Evolutionary conservation across 1,140 invertebrate species (phyloP).

Genomic region (Drosophila chauvacae): DNA sequence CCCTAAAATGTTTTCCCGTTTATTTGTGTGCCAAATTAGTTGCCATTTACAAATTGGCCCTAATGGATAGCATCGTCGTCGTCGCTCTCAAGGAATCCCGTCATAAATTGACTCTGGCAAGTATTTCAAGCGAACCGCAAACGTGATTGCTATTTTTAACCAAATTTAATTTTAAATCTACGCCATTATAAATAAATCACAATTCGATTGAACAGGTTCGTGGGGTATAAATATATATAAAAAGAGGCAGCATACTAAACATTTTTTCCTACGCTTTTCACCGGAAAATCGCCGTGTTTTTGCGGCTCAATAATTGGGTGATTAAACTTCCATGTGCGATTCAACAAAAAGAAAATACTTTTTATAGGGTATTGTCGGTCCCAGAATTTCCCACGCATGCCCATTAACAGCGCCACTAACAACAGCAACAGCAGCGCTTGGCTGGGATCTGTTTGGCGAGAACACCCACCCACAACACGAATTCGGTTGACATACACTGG

Average conservation of each 20-base stretch:
- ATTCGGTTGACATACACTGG: constrained; percentile 14
- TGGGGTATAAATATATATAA: constrained; percentile 5
- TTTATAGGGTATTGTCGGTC: constrained; percentile 39
- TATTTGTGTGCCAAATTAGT: constrained; percentile 47
- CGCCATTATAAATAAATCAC: constrained; percentile 54
- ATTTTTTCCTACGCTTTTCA: constrained; percentile 43
- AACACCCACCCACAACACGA: constrained; percentile 34
- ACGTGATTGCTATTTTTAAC: constrained; percentile 40
- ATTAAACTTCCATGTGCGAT: constrained; percentile 40
- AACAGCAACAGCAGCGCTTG: constrained; percentile 20
- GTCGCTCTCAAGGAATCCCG: constrained; percentile 33
- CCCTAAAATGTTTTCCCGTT: constrained; percentile 18
- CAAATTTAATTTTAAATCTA: constrained; percentile 50
- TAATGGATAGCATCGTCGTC: constrained; percentile 23
- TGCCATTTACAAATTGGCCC: constrained; percentile 56
- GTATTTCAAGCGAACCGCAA: constrained; percentile 21
- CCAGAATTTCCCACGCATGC: constrained; percentile 49
- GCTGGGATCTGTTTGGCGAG: constrained; percentile 26
- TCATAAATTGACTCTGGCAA: constrained; percentile 42
- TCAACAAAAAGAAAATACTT: constrained; percentile 12
- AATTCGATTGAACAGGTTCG: constrained; percentile 39
- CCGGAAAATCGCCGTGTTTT: constrained; percentile 26
- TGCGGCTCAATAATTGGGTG: constrained; percentile 34
- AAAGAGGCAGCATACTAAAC: not conserved
- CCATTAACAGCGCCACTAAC: constrained; percentile 37